Conservation (phyloP, 2,888 invertebrate genomes). For the Willowsia nigromaculata region DNA sequence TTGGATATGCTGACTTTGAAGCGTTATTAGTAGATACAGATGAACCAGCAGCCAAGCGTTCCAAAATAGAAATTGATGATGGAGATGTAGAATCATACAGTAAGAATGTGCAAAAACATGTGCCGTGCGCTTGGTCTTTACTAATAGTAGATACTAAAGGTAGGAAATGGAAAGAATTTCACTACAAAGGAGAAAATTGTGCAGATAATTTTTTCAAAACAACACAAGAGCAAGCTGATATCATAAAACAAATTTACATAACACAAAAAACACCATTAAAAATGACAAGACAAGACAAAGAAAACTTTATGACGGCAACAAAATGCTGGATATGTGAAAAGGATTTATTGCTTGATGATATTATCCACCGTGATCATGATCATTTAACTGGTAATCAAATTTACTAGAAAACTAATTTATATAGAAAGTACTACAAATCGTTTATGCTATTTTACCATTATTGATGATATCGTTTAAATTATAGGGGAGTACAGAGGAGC, state of each 20-base stretch:
- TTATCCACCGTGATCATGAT: slow-evolving; percentile 18
- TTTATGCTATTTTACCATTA: no score
- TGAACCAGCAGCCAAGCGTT: neutral
- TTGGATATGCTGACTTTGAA: slow-evolving; percentile 43
- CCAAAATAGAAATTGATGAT: neutral
- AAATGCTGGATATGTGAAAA: slow-evolving; percentile 6
- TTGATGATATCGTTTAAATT: no score
- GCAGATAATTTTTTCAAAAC: neutral
- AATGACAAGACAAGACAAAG: neutral
- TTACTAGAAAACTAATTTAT: no score
- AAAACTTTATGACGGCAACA: neutral
- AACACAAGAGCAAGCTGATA: neutral
- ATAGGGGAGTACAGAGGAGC: slow-evolving; percentile 5
- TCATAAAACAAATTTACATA: slow-evolving; percentile 3
- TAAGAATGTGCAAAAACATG: neutral
- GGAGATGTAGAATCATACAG: neutral
- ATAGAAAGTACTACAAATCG: no score
- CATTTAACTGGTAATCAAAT: slow-evolving; percentile 24
- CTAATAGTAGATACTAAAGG: slow-evolving; percentile 12
- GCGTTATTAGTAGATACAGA: neutral
- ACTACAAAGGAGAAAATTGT: slow-evolving; percentile 31
- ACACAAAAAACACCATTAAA: neutral
- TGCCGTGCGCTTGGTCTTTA: neutral
- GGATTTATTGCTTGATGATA: neutral
- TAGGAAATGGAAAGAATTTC: neutral